phyloP scores from a whole-genome alignment of 2,797 vertebrate genomes.

The Yasuhikotakia modesta region DNA sequence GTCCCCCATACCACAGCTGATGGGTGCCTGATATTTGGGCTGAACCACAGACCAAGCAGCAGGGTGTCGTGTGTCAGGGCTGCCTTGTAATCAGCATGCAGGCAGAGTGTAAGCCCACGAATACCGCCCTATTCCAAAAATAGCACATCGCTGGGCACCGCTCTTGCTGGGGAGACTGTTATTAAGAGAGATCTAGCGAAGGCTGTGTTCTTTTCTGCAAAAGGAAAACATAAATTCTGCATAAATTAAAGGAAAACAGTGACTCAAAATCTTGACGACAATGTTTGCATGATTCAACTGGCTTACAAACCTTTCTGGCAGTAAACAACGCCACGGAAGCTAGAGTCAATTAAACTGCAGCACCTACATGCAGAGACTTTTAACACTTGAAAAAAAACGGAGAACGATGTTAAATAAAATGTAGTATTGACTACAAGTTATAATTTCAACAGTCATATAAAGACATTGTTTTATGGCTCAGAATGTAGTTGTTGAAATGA shows the following conservation, averaged over 20 bases:
- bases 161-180: slow-evolving; percentile 51
- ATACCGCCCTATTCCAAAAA: slow-evolving; percentile 60
- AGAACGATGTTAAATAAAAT: not conserved
- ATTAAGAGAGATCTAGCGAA: slow-evolving; percentile 51
- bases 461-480: not conserved
- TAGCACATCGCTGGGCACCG: slow-evolving; percentile 43
- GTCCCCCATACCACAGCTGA: slow-evolving; percentile 53
- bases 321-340: not conserved
- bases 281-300: not conserved
- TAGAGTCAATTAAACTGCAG: not conserved
- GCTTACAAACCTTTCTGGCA: not conserved
- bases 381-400: not conserved
- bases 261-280: slow-evolving; percentile 2
- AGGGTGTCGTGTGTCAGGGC: slow-evolving; percentile 61
- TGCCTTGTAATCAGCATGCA: slow-evolving; percentile 64
- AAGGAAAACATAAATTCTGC: slow-evolving; percentile 35
- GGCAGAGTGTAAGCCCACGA: slow-evolving; percentile 54
- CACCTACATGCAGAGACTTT: not conserved
- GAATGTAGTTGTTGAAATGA: not conserved
- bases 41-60: slow-evolving; percentile 54
- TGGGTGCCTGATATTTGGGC: slow-evolving; percentile 50
- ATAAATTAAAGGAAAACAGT: slow-evolving; percentile 18
- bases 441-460: not conserved
- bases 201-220: slow-evolving; percentile 8
- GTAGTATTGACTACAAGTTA: not conserved